phyloP scores from a whole-genome alignment of 2,797 vertebrate genomes.

The Orestias chungarensis region DNA sequence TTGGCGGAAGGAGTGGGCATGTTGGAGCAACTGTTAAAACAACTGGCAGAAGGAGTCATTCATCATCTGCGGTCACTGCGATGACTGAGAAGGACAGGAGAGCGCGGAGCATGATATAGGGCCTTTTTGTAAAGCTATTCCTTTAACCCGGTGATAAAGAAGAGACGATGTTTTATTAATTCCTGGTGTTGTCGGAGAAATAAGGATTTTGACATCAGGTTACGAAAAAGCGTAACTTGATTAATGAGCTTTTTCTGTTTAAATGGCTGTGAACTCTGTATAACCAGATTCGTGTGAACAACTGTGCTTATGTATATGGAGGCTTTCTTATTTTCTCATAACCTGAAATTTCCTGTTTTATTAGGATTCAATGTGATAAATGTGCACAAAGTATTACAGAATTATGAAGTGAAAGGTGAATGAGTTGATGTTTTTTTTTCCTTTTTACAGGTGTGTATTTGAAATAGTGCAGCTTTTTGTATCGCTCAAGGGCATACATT shows the following conservation, averaged over 20 bases:
- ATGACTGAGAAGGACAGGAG: conserved; percentile 35
- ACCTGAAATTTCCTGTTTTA: neutral
- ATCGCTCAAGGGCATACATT: neutral
- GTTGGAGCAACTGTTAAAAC: conserved; percentile 71
- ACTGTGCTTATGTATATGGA: too few relatives aligned
- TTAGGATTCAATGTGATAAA: neutral
- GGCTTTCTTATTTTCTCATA: neutral
- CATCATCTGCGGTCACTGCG: conserved; percentile 59
- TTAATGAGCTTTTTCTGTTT: conserved; percentile 25
- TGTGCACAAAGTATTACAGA: neutral
- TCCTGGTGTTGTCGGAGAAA: conserved; percentile 22
- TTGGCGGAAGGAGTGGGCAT: conserved; percentile 1
- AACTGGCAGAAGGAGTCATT: conserved; percentile 57
- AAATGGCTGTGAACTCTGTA: conserved; percentile 16
- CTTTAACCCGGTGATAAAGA: conserved; percentile 29
- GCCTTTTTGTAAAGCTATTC: conserved; percentile 32
- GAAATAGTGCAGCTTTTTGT: neutral
- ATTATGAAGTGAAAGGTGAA: too few relatives aligned
- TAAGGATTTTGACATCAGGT: conserved; percentile 20
- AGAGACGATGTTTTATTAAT: conserved; percentile 13
- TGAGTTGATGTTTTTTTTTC: too few relatives aligned
- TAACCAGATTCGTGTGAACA: too few relatives aligned
- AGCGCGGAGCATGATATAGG: conserved; percentile 38
- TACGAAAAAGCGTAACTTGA: conserved; percentile 27
- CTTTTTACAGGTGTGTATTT: neutral